Evolutionary conservation across 2,113 vertebrate genomes (phyloP).

Genomic region (Globicephala melas): DNA sequence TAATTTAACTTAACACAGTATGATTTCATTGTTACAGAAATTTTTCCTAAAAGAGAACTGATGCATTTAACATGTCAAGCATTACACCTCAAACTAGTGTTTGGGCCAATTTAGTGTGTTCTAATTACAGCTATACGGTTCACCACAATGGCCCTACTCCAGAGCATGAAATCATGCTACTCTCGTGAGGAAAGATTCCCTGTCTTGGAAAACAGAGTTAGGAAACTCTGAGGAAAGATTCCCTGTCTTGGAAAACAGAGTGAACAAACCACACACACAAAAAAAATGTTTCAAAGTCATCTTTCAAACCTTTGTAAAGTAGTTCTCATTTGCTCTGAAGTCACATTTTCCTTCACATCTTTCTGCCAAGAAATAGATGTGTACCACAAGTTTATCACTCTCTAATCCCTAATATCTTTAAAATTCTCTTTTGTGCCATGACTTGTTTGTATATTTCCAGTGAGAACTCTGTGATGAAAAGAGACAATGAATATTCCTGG

Average conservation of each 20-base stretch:
- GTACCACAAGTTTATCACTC: neutral
- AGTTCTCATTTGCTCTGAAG: neutral
- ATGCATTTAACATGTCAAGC: slow-evolving; percentile 18
- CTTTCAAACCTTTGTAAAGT: neutral
- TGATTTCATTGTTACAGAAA: neutral
- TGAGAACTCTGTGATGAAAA: neutral
- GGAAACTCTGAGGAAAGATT: neutral
- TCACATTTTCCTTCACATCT: neutral
- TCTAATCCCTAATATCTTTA: neutral
- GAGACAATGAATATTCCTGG: neutral
- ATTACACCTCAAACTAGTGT: slow-evolving; percentile 27
- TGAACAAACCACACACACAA: neutral
- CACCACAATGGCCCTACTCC: neutral
- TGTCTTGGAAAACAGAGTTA: slow-evolving; percentile 20
- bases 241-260: slow-evolving; percentile 14
- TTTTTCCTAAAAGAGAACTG: neutral
- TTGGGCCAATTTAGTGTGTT: neutral
- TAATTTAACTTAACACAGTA: neutral
- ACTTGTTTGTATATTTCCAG: neutral
- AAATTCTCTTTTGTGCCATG: neutral
- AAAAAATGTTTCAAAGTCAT: neutral
- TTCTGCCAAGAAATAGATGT: neutral
- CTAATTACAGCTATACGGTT: neutral
- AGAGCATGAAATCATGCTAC: neutral
- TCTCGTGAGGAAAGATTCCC: neutral